Evolutionary conservation across 64 coral and sea anemone species (phyloP).

Genomic region (Montipora foliosa): DNA sequence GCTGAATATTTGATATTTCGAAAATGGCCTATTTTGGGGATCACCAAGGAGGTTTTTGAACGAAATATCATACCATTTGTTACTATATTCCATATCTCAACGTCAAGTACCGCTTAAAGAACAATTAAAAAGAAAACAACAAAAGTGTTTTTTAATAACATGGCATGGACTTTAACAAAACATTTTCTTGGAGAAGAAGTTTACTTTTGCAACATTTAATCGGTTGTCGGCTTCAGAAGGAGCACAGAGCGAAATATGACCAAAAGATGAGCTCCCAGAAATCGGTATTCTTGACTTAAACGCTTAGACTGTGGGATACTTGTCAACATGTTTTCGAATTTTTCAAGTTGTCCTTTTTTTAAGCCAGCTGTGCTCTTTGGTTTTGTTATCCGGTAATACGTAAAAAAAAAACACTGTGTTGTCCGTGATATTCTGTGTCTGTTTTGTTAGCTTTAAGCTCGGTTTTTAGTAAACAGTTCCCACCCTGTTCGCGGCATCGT

Average conservation of each 20-base stretch:
- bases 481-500: neutral
- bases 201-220: neutral
- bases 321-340: neutral
- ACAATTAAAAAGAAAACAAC: neutral
- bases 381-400: neutral
- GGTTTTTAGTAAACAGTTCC: conserved; percentile 1
- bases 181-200: neutral
- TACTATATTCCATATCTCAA: too few species aligned
- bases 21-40: too few species aligned
- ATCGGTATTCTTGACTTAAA: neutral
- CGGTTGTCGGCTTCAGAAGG: neutral
- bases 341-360: neutral
- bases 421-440: neutral
- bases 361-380: neutral
- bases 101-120: neutral
- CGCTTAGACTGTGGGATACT: neutral
- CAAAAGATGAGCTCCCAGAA: neutral
- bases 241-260: neutral
- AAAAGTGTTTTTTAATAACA: conserved; percentile 3
- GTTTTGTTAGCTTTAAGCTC: conserved; percentile 4
- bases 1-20: too few species aligned
- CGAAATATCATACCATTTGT: too few species aligned
- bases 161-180: neutral
- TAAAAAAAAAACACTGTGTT: neutral
- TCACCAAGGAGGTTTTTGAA: too few species aligned